phyloP scores from a whole-genome alignment of 2,113 vertebrate genomes.

The Empidonax traillii region DNA sequence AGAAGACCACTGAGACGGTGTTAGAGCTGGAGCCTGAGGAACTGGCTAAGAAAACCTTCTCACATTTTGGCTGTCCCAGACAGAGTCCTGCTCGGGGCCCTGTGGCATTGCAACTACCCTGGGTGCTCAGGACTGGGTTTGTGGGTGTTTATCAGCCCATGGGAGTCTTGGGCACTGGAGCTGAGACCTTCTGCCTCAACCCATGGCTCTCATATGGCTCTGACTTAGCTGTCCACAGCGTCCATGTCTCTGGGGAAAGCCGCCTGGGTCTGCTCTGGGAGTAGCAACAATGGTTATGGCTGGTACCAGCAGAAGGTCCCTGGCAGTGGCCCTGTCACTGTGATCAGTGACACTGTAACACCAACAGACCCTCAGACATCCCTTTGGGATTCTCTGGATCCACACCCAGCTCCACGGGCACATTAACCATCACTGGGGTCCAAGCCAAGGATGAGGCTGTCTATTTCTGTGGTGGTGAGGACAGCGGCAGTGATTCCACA shows the following conservation, averaged over 20 bases:
- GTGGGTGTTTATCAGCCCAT: accelerated
- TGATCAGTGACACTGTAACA: accelerated
- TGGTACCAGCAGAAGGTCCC: background rate
- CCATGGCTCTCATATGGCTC: background rate
- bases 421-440: background rate
- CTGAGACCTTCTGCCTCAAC: background rate
- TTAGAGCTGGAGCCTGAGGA: background rate
- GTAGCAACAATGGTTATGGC: background rate
- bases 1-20: background rate
- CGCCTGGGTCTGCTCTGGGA: background rate
- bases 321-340: background rate
- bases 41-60: background rate
- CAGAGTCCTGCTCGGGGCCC: background rate
- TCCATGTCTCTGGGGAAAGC: background rate
- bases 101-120: background rate
- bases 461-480: background rate
- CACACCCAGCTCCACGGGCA: accelerated
- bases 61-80: background rate
- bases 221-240: background rate
- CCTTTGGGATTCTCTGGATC: background rate
- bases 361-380: accelerated
- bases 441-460: background rate
- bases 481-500: background rate
- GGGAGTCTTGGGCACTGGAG: background rate
- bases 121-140: background rate